Percentiles rank a stretch among this genome's conserved stretches.
Evolutionary conservation across 2,888 invertebrate species (phyloP).

Genomic region (Drosophila prostipennis): DNA sequence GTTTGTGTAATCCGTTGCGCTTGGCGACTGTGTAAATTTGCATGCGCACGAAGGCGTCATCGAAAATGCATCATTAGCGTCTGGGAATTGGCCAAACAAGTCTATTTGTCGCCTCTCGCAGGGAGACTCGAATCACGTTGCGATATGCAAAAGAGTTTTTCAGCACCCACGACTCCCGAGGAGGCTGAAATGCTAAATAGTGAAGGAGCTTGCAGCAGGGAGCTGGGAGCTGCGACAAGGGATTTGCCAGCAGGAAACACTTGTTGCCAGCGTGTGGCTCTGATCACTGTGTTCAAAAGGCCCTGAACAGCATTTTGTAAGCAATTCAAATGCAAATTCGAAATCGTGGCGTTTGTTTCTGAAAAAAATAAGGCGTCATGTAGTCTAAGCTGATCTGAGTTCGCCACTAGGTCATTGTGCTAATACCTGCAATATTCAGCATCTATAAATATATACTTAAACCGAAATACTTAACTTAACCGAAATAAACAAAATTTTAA

Average conservation of each 20-base stretch:
- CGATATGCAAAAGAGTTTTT: constrained; percentile 69
- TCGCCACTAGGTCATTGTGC: neutral
- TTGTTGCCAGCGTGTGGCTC: constrained; percentile 76
- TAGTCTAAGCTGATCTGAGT: constrained; percentile 1
- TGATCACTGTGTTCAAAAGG: constrained; percentile 54
- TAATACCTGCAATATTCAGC: neutral
- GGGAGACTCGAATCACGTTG: constrained; percentile 59
- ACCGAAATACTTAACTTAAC: too few relatives aligned
- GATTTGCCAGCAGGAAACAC: constrained; percentile 52
- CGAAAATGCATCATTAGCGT: constrained; percentile 81
- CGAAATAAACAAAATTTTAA: too few relatives aligned
- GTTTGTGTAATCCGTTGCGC: constrained; percentile 50
- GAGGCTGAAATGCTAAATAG: constrained; percentile 12
- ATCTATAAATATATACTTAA: too few relatives aligned
- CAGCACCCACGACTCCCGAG: constrained; percentile 51
- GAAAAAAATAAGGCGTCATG: constrained; percentile 13
- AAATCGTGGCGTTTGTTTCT: constrained; percentile 11
- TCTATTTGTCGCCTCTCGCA: constrained; percentile 73
- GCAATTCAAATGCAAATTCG: constrained; percentile 72
- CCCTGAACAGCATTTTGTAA: constrained; percentile 44
- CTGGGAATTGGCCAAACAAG: constrained; percentile 79
- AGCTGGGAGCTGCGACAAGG: neutral
- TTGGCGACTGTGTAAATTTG: constrained; percentile 59
- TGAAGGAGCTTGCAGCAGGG: neutral
- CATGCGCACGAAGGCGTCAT: constrained; percentile 74